Conservation (phyloP, 2,888 invertebrate genomes). For the Morinoia aosen region DNA sequence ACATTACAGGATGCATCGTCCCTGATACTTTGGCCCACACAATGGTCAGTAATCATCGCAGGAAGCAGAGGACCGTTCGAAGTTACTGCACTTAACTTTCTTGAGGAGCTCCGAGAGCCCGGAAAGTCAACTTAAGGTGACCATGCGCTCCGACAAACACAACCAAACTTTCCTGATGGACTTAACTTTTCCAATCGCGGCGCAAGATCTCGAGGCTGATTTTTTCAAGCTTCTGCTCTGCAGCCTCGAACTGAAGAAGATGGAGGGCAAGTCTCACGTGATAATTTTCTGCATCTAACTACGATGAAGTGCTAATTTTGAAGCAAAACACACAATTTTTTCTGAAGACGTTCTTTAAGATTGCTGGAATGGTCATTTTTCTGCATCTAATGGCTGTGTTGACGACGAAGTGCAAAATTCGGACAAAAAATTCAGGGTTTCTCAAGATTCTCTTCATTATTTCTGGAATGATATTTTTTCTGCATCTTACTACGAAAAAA, state of each 20-base stretch:
- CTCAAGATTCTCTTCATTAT: no score
- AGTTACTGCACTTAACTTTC: not conserved
- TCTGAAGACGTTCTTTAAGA: no score
- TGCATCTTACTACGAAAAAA: no score
- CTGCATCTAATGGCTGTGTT: no score
- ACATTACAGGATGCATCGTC: not conserved
- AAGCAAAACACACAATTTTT: no score
- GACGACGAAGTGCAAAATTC: no score
- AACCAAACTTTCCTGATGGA: conserved; percentile 12
- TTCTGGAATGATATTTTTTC: no score
- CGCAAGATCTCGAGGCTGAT: not conserved
- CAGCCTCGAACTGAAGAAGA: not conserved
- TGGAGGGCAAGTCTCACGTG: not conserved
- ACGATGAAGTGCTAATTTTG: no score
- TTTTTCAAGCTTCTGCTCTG: not conserved
- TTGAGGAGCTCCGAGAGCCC: not conserved
- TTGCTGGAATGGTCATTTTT: no score
- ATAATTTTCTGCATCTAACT: not conserved
- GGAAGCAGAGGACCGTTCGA: not conserved
- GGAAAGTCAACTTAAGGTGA: not conserved
- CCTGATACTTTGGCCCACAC: not conserved
- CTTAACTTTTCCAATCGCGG: not conserved
- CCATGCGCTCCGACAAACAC: not conserved
- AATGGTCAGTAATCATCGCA: not conserved
- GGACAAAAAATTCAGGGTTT: no score